These are phyloP conservation scores for Drosophila funebris DNA, from an alignment of 1,140 invertebrate genomes.

Conservation along the genomic window DNA sequence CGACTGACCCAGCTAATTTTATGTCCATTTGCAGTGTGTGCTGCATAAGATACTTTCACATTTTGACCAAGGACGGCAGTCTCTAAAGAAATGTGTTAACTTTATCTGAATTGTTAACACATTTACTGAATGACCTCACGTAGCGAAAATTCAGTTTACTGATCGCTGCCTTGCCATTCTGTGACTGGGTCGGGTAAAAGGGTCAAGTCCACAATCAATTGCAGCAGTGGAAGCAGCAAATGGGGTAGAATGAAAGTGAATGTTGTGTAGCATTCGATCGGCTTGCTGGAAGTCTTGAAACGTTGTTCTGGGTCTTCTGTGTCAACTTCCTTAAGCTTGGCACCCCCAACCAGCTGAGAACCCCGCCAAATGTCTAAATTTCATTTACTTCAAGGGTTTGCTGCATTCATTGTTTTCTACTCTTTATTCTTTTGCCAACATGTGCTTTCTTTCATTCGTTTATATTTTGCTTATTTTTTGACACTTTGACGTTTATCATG, in stretches of 20 bases:
- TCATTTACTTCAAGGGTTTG: constrained; percentile 58
- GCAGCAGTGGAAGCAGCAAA: no score
- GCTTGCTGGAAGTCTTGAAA: constrained; percentile 6
- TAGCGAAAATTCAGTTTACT: constrained; percentile 48
- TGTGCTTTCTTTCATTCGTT: constrained; percentile 66
- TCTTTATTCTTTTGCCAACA: constrained; percentile 75
- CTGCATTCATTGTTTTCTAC: constrained; percentile 49
- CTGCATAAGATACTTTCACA: constrained; percentile 53
- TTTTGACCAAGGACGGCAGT: constrained; percentile 30
- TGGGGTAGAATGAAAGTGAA: no score
- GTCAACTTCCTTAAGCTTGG: constrained; percentile 36
- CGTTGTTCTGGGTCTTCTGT: constrained; percentile 12
- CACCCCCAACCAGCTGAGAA: neutral
- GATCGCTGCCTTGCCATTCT: constrained; percentile 15
- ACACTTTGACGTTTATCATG: constrained; percentile 69
- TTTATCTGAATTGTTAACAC: constrained; percentile 83
- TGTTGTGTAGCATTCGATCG: constrained; percentile 31
- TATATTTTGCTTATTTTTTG: constrained; percentile 20
- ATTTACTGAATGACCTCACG: constrained; percentile 83
- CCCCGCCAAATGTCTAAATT: constrained; percentile 53
- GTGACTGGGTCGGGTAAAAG: neutral
- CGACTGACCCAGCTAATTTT: constrained; percentile 77
- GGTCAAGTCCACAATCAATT: neutral
- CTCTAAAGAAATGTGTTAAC: constrained; percentile 78
- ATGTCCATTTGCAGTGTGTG: constrained; percentile 68